These are phyloP conservation scores for Channa maculata DNA, from an alignment of 2,113 vertebrate species.

Conservation along the genomic window DNA sequence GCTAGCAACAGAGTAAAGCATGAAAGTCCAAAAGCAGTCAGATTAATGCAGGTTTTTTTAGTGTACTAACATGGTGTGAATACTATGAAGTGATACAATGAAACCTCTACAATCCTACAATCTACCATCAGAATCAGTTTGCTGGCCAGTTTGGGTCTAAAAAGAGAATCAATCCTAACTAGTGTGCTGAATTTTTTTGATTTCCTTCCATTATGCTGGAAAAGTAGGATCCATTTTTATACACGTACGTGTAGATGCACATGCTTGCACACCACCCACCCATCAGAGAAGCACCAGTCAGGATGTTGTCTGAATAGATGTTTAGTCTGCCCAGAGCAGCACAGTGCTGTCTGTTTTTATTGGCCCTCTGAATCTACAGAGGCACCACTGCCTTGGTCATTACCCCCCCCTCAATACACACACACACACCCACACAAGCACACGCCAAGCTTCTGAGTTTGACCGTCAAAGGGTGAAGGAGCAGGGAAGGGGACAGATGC, in stretches of 20 bases:
- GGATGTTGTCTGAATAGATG: conserved; percentile 80
- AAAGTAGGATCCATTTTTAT: conserved; percentile 16
- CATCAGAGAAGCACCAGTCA: conserved; percentile 54
- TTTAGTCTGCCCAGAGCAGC: conserved; percentile 79
- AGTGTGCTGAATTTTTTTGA: not conserved
- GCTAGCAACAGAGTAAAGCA: too few relatives aligned
- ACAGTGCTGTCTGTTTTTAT: conserved; percentile 73
- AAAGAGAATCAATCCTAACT: conserved; percentile 9
- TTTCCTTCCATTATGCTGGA: conserved; percentile 9
- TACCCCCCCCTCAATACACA: not conserved
- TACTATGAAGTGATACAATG: not conserved
- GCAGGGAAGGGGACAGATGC: conserved; percentile 51
- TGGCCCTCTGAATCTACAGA: conserved; percentile 70
- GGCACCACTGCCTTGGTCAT: conserved; percentile 60
- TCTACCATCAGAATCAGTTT: not conserved
- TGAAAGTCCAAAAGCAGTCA: not conserved
- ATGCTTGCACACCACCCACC: conserved; percentile 42
- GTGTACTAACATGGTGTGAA: not conserved
- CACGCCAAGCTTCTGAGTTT: conserved; percentile 62
- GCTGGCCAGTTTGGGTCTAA: not conserved
- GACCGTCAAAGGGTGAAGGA: conserved; percentile 52
- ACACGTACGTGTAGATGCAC: conserved; percentile 34
- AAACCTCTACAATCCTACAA: not conserved
- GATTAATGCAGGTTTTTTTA: not conserved
- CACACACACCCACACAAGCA: conserved; percentile 40